These are phyloP conservation scores for Pteruthius melanotis DNA, from an alignment of 2,113 vertebrate species.

Conservation along the genomic window DNA sequence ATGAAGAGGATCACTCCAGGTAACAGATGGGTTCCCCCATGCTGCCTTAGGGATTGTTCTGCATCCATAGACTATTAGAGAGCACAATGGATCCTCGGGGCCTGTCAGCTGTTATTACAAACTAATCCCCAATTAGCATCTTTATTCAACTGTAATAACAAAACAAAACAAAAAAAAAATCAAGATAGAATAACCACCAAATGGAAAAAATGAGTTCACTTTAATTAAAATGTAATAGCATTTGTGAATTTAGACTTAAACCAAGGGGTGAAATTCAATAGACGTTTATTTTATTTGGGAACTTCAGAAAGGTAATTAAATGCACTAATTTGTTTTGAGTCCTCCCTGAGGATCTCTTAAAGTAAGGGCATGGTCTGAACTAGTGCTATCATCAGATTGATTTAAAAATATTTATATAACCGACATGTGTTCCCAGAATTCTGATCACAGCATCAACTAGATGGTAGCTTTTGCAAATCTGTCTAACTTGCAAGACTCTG, in stretches of 20 bases:
- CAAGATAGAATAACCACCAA: background rate
- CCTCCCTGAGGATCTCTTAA: background rate
- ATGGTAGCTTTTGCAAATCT: background rate
- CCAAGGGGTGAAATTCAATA: background rate
- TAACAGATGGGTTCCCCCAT: background rate
- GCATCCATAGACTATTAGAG: background rate
- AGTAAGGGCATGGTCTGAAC: background rate
- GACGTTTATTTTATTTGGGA: conserved; percentile 25
- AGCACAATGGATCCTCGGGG: background rate
- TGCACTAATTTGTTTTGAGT: conserved; percentile 9
- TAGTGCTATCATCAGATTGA: background rate
- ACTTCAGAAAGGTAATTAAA: conserved; percentile 35
- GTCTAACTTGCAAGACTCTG: background rate
- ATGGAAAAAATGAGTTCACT: background rate
- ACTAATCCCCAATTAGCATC: conserved; percentile 15
- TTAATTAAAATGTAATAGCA: conserved; percentile 44
- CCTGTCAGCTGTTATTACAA: conserved; percentile 1
- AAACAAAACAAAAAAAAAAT: background rate
- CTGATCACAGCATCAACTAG: background rate
- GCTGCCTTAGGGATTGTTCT: background rate
- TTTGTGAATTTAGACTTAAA: conserved; percentile 11
- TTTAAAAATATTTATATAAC: conserved; percentile 10
- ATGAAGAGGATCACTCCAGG: background rate
- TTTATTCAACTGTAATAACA: conserved; percentile 34
- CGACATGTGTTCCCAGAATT: background rate